Percentiles rank a stretch among this genome's conserved stretches.
Conservation (phyloP, 1,140 invertebrate genomes). For the Plodia interpunctella region DNA sequence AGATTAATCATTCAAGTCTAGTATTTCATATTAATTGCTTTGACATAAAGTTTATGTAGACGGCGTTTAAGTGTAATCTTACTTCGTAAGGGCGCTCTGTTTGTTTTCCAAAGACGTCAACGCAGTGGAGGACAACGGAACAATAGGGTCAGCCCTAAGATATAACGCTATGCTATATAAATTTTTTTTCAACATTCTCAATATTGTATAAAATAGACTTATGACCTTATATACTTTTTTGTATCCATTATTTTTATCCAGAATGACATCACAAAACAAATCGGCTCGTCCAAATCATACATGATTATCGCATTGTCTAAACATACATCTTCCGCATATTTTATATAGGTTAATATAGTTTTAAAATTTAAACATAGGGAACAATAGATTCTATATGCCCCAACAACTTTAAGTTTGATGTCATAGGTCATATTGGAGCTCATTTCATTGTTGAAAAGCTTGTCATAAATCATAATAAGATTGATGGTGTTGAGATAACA, state of each 20-base stretch:
- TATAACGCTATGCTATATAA: no score
- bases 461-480: constrained; percentile 37
- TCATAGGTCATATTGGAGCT: constrained; percentile 48
- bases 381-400: constrained; percentile 29
- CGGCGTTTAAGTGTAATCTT: no score
- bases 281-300: background rate
- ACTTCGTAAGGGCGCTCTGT: no score
- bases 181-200: no score
- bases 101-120: no score
- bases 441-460: constrained; percentile 34
- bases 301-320: constrained; percentile 1
- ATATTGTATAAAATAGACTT: constrained; percentile 5
- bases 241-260: background rate
- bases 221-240: background rate
- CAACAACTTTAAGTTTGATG: constrained; percentile 35
- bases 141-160: no score
- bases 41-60: no score
- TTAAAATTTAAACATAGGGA: constrained; percentile 16
- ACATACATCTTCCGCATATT: constrained; percentile 20
- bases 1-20: no score
- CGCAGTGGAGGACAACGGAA: no score
- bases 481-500: constrained; percentile 23
- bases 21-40: no score
- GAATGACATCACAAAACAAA: background rate
- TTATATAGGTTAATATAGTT: constrained; percentile 2